These are phyloP conservation scores for Melipona quadrifasciata DNA, from an alignment of 1,140 invertebrate species.

Conservation along the genomic window DNA sequence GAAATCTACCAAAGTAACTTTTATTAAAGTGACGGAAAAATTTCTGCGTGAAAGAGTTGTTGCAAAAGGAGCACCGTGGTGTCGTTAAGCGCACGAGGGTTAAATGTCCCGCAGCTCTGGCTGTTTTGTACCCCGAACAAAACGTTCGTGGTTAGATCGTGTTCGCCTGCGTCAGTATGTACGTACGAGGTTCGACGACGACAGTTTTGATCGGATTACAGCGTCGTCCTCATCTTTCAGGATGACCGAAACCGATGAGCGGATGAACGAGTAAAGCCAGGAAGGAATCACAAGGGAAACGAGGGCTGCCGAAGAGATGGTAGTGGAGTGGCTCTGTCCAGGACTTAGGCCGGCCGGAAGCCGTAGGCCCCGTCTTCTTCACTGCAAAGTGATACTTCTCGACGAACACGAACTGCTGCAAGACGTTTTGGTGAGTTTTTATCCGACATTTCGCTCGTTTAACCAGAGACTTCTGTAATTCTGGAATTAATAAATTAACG, in stretches of 20 bases:
- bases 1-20: no score
- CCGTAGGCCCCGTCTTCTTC: conserved; percentile 84
- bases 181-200: conserved; percentile 6
- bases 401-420: conserved; percentile 85
- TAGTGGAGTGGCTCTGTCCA: conserved; percentile 81
- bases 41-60: no score
- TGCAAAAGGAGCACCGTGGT: not conserved
- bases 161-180: conserved; percentile 14
- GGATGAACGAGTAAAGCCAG: conserved; percentile 55
- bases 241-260: conserved; percentile 63
- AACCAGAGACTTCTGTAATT: no score
- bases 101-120: not conserved
- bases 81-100: not conserved
- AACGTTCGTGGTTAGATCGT: not conserved
- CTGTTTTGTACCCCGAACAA: not conserved
- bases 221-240: conserved; percentile 61
- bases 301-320: conserved; percentile 71
- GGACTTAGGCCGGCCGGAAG: conserved; percentile 80
- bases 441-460: not conserved
- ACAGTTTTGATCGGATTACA: conserved; percentile 49
- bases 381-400: conserved; percentile 85
- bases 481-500: no score
- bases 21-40: no score
- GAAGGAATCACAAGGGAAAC: conserved; percentile 50
- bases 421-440: conserved; percentile 83